Percentiles rank a stretch among this genome's conserved stretches.
Evolutionary conservation across 2,888 invertebrate genomes (phyloP).

Genomic region (Plagodis dolabraria): DNA sequence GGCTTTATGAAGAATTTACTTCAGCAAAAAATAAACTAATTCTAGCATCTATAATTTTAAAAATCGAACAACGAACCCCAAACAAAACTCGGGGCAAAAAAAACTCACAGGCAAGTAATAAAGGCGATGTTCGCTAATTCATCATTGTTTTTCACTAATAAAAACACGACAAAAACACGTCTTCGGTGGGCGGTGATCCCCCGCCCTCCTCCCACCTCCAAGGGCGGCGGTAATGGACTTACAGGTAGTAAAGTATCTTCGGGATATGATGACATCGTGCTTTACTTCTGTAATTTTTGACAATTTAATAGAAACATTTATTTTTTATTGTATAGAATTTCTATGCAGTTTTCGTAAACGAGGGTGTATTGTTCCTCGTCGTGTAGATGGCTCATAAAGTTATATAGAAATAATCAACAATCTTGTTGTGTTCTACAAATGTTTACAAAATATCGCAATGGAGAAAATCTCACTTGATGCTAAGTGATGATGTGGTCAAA

Average conservation of each 20-base stretch:
- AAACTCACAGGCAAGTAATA: constrained; percentile 64
- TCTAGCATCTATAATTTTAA: neutral
- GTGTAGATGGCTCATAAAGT: too few species aligned
- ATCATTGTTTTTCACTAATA: constrained; percentile 80
- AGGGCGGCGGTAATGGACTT: constrained; percentile 37
- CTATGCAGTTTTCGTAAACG: too few species aligned
- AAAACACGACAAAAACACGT: constrained; percentile 77
- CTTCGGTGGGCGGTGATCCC: constrained; percentile 38
- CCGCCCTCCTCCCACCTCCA: constrained; percentile 17
- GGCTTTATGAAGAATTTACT: too few species aligned
- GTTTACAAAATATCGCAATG: too few species aligned
- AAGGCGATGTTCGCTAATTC: constrained; percentile 73
- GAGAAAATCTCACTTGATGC: too few species aligned
- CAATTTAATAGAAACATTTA: too few species aligned
- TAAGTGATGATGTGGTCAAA: too few species aligned
- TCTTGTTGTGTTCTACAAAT: too few species aligned
- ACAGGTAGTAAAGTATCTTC: constrained; percentile 39
- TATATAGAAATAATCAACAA: too few species aligned
- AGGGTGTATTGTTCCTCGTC: too few species aligned
- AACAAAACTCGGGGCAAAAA: constrained; percentile 45
- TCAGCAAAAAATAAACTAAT: too few species aligned
- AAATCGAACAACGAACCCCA: constrained; percentile 27
- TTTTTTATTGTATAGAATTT: too few species aligned
- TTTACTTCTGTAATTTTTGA: neutral
- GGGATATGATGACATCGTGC: constrained; percentile 13